Evolutionary conservation across 2,797 vertebrate species (phyloP).

Genomic region (Xyrichtys novacula): DNA sequence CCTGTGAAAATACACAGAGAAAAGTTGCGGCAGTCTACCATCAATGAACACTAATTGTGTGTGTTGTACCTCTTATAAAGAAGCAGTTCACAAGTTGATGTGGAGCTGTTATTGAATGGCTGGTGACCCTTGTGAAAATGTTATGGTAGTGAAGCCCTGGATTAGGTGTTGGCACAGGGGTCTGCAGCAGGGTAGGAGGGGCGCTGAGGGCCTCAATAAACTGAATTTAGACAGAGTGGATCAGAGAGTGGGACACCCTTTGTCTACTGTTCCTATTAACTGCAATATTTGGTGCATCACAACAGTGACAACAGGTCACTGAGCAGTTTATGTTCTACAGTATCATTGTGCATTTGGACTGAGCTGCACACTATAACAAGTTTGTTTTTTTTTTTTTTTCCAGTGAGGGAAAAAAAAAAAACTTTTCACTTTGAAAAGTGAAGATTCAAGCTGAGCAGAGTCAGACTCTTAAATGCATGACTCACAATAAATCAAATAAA

Average conservation of each 20-base stretch:
- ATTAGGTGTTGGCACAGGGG: conserved; percentile 77
- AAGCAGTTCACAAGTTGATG: conserved; percentile 78
- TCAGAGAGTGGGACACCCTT: neutral
- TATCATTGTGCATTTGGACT: too few species aligned
- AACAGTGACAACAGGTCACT: too few species aligned
- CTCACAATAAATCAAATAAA: too few species aligned
- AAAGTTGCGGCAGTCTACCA: conserved; percentile 51
- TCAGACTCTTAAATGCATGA: too few species aligned
- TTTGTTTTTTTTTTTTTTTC: too few species aligned
- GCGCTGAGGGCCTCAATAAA: conserved; percentile 21
- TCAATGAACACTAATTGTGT: conserved; percentile 77
- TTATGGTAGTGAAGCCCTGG: conserved; percentile 78
- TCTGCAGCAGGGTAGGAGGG: conserved; percentile 19
- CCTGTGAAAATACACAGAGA: conserved; percentile 76
- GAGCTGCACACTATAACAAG: too few species aligned
- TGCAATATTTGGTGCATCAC: too few species aligned
- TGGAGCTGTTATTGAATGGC: conserved; percentile 75
- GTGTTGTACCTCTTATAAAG: conserved; percentile 80
- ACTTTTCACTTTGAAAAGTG: too few species aligned
- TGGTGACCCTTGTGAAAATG: conserved; percentile 82
- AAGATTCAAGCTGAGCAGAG: too few species aligned
- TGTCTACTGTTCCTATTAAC: neutral
- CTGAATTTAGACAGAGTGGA: conserved; percentile 6
- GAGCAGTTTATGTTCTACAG: too few species aligned
- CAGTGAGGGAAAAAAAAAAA: too few species aligned